Evolutionary conservation across 2,113 vertebrate genomes (phyloP).

Genomic region (Monopterus albus): DNA sequence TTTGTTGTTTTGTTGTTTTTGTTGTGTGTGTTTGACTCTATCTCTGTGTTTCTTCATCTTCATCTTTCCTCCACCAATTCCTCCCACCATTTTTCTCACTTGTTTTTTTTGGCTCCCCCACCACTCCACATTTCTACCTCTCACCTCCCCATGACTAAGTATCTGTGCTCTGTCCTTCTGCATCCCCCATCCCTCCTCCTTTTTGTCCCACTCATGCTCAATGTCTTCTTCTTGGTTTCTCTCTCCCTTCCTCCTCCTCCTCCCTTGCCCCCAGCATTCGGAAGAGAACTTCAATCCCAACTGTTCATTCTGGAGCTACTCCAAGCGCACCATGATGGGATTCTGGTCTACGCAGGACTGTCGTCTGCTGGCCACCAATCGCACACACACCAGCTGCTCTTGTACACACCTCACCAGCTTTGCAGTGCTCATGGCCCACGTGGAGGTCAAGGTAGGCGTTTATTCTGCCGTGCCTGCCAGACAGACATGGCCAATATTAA

Average conservation of each 20-base stretch:
- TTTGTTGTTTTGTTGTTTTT: conserved; percentile 74
- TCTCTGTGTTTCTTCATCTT: conserved; percentile 55
- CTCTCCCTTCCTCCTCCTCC: conserved; percentile 12
- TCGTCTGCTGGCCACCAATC: conserved; percentile 92
- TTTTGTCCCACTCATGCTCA: conserved; percentile 28
- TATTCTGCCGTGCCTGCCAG: conserved; percentile 9
- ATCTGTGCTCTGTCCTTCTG: conserved; percentile 39
- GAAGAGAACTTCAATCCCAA: conserved; percentile 99
- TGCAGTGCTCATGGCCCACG: conserved; percentile 96
- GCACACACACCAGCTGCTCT: conserved; percentile 96
- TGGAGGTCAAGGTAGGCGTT: conserved; percentile 92
- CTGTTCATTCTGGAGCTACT: conserved; percentile 99
- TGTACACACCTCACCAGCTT: conserved; percentile 99
- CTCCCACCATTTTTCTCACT: conserved; percentile 66
- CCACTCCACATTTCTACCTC: conserved; percentile 46
- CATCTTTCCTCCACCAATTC: conserved; percentile 33
- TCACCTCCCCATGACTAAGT: conserved; percentile 61
- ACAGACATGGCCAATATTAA: conserved; percentile 23
- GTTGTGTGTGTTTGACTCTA: conserved; percentile 62
- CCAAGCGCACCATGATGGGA: conserved; percentile 96
- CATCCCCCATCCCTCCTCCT: conserved; percentile 9
- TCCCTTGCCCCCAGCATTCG: conserved; percentile 85
- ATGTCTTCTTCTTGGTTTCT: conserved; percentile 16
- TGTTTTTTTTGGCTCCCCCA: conserved; percentile 45
- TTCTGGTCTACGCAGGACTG: conserved; percentile 99